A percentile compares a stretch with the other conserved stretches of the same genome.
These are phyloP conservation scores for Zoroaster sp. DNA, from an alignment of 53 echinoderm and acorn worm species.

Conservation along the genomic window DNA sequence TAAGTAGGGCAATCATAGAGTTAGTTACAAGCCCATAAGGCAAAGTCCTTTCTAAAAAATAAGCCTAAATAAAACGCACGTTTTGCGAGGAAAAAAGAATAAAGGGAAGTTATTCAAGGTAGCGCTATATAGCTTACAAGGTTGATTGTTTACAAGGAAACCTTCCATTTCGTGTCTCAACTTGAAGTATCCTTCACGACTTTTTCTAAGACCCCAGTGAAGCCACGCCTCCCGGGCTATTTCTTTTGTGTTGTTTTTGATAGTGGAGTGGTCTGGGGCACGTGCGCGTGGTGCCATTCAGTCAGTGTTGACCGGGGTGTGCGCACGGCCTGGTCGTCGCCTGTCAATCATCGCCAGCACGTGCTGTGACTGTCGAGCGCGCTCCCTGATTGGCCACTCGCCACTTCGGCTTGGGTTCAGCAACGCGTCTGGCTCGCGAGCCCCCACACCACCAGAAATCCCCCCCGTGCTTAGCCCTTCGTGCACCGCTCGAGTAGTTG, in stretches of 20 bases:
- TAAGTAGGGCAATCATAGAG: too few relatives aligned
- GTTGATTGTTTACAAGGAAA: background rate
- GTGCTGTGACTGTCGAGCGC: background rate
- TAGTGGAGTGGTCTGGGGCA: background rate
- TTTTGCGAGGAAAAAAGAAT: too few relatives aligned
- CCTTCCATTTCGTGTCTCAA: constrained; percentile 20
- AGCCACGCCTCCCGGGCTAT: background rate
- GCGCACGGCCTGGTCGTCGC: background rate
- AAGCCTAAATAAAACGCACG: too few relatives aligned
- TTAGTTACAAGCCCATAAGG: too few relatives aligned
- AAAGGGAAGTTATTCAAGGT: background rate
- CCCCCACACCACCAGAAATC: background rate
- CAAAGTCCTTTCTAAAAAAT: too few relatives aligned
- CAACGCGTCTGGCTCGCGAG: constrained; percentile 57
- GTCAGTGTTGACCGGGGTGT: background rate
- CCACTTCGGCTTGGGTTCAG: constrained; percentile 16
- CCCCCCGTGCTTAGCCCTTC: background rate
- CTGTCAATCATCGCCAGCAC: constrained; percentile 41
- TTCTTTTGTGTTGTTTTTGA: constrained; percentile 16
- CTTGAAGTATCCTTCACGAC: background rate
- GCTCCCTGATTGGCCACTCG: constrained; percentile 9
- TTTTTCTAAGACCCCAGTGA: background rate
- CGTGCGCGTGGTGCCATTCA: background rate
- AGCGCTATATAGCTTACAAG: background rate
- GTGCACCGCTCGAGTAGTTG: background rate